Evolutionary conservation across 2,888 invertebrate species (phyloP).

Genomic region (Drosophila emarginata): DNA sequence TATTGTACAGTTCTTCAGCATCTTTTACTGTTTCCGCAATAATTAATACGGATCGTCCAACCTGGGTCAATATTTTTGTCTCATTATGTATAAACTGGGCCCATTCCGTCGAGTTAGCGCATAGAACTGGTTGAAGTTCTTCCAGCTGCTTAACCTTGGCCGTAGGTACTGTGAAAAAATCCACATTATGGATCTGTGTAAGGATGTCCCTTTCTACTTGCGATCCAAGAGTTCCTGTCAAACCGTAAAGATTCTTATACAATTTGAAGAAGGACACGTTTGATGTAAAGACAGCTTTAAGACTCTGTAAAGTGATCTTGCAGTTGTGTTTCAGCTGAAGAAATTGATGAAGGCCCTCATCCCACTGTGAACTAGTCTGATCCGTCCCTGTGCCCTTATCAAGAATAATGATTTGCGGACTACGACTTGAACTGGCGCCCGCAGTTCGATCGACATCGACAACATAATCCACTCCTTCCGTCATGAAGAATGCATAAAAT

Average conservation of each 20-base stretch:
- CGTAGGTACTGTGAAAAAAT: conserved; percentile 4
- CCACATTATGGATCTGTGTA: background rate
- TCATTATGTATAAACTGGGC: background rate
- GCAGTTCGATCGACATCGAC: conserved; percentile 50
- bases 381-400: conserved; percentile 80
- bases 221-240: conserved; percentile 7
- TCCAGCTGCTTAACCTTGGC: conserved; percentile 5
- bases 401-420: conserved; percentile 54
- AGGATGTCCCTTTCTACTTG: background rate
- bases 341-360: conserved; percentile 80
- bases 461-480: conserved; percentile 8
- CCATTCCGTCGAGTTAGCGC: background rate
- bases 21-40: conserved; percentile 2
- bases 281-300: conserved; percentile 80
- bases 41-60: background rate
- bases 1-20: conserved; percentile 1
- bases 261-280: conserved; percentile 65
- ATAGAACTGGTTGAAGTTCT: background rate
- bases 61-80: background rate
- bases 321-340: conserved; percentile 80
- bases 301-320: conserved; percentile 52
- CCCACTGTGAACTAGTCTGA: conserved; percentile 78
- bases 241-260: conserved; percentile 40
- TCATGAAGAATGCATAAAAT: background rate
- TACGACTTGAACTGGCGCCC: conserved; percentile 17